Evolutionary conservation across 2,797 vertebrate species (phyloP), one percentile per base, ranked within the genome.

Genomic region (Adrianichthys oophorus): DNA sequence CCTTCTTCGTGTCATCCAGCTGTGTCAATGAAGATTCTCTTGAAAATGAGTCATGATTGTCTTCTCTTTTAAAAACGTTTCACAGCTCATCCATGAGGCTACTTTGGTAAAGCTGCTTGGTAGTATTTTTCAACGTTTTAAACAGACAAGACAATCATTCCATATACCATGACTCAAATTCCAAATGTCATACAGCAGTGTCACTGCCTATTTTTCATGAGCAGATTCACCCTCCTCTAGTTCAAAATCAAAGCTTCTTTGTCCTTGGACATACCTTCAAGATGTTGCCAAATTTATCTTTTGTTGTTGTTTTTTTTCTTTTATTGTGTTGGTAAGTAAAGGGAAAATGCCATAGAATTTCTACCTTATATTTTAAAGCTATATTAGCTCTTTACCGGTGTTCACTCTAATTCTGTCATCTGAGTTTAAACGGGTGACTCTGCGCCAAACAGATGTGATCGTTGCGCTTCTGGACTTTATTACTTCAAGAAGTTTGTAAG

Each of bases 131-230:
- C 7, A 32, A 32, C 7, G 8, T 32, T 8, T 32, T 32, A 32
- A 10, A 7, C 29, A 32, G 29, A 32, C 8, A 32, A 32, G 8
- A 32, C 29, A 32, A 32, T 6, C 4, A 26, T 2, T 26, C 24
- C 24, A 2, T 4, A 26, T 26, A 19, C 19, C 24, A 26, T 26
- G 24, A 26, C 29, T 32, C 7, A 32, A 32, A 10, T 29, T 29
- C 29, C 1, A 29, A 8, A 29, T 29, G 7, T 17, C 56, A 52
- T 24, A 32, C 29, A 32, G 2, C 29, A 32, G 29, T 52, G 48
- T 66, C 59, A 17, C 37, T 17, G 6, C 68, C 71, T 74, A 41
- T 72, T 68, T 56, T 48, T 68, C 53, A 54, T 26, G 19, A 40
- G 59, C 56, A 68, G 42, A 69, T 69, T 76, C 68, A 12, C 17